A percentile compares a stretch with the other conserved stretches of the same genome.
These are phyloP conservation scores for Hirtodrosophila alboralis DNA, from an alignment of 2,888 invertebrate genomes.

Conservation along the genomic window DNA sequence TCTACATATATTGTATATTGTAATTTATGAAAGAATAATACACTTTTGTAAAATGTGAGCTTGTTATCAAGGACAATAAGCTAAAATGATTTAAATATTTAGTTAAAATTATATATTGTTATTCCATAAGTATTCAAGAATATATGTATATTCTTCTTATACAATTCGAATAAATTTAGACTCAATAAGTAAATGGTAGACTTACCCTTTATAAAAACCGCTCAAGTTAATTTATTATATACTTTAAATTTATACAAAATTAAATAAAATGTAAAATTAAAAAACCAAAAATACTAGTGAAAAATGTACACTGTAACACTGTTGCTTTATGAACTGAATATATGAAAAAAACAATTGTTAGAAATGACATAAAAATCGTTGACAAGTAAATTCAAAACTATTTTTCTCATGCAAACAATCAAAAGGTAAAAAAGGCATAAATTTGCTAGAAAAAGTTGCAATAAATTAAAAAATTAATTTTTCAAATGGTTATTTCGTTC, in stretches of 20 bases:
- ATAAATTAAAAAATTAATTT: slow-evolving; percentile 1
- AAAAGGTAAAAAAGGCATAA: neutral
- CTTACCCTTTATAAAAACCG: slow-evolving; percentile 1
- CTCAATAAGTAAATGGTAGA: neutral
- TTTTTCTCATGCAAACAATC: no score
- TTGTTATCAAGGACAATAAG: no score
- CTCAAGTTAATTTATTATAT: neutral
- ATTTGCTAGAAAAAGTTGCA: no score
- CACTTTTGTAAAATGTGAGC: no score
- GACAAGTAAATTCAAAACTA: neutral
- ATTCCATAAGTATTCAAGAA: no score
- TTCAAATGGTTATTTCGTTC: neutral
- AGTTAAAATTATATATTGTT: no score
- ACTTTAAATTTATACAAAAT: slow-evolving; percentile 13
- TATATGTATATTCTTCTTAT: neutral
- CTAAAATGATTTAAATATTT: no score
- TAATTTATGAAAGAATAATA: no score
- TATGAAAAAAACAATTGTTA: neutral
- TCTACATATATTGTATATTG: no score
- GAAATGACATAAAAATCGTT: neutral
- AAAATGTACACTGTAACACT: neutral
- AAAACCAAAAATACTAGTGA: neutral
- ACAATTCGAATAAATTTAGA: neutral
- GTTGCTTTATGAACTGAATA: neutral
- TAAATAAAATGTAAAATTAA: neutral